These are phyloP conservation scores for Spilosoma lubricipeda DNA, from an alignment of 2,888 invertebrate species.

Conservation along the genomic window DNA sequence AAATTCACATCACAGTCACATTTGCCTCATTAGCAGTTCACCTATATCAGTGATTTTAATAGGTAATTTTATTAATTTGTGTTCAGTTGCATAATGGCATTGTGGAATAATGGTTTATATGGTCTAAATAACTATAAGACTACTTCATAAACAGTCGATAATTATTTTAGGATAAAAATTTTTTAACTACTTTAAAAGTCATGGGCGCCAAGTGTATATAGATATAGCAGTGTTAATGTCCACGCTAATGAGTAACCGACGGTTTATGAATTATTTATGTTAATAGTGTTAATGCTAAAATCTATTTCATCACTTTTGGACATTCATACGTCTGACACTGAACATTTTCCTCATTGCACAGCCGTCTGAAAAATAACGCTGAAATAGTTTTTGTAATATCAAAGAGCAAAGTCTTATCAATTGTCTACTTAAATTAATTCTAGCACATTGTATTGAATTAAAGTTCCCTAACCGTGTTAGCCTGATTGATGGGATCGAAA, in stretches of 20 bases:
- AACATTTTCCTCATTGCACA: slow-evolving; percentile 82
- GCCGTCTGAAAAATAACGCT: slow-evolving; percentile 83
- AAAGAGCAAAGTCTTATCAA: slow-evolving; percentile 74
- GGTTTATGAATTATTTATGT: slow-evolving; percentile 77
- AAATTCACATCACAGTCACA: background rate
- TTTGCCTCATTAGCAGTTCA: background rate
- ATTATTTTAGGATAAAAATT: slow-evolving; percentile 38
- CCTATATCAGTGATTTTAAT: background rate
- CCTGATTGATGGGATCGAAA: slow-evolving; percentile 35
- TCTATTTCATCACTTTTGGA: slow-evolving; percentile 81
- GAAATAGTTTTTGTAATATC: slow-evolving; percentile 84
- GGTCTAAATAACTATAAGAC: slow-evolving; percentile 61
- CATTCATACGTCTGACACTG: slow-evolving; percentile 84
- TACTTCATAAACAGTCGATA: slow-evolving; percentile 81
- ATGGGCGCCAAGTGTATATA: slow-evolving; percentile 35
- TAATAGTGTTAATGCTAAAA: slow-evolving; percentile 83
- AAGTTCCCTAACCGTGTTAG: slow-evolving; percentile 42
- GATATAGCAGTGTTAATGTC: slow-evolving; percentile 43
- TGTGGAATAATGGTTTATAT: slow-evolving; percentile 66
- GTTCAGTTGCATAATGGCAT: slow-evolving; percentile 34
- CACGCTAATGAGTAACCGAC: slow-evolving; percentile 55
- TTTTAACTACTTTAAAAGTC: slow-evolving; percentile 37
- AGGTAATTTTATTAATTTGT: background rate
- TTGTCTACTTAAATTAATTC: slow-evolving; percentile 29
- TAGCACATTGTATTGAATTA: slow-evolving; percentile 57